Evolutionary conservation across 2,888 invertebrate species (phyloP).

Genomic region (Plutella xylostella): DNA sequence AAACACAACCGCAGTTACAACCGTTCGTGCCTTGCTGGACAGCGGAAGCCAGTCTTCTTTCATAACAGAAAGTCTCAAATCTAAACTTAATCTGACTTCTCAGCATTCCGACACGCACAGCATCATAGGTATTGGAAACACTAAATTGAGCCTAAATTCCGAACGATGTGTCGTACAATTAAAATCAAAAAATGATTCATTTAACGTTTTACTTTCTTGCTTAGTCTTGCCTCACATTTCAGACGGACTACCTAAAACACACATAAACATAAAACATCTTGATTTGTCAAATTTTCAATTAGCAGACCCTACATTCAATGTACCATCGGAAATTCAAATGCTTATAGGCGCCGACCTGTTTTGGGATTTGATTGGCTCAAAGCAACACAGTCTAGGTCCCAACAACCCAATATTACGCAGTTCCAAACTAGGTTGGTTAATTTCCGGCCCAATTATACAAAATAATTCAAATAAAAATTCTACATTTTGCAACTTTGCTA

Average conservation of each 20-base stretch:
- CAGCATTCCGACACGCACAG: background rate
- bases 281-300: background rate
- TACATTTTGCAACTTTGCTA: background rate
- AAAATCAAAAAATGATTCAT: background rate
- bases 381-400: background rate
- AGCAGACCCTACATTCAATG: constrained; percentile 2
- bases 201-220: background rate
- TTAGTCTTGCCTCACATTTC: background rate
- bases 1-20: background rate
- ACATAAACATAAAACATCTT: background rate
- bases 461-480: background rate
- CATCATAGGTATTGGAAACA: background rate
- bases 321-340: background rate
- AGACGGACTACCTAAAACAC: background rate
- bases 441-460: background rate
- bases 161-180: background rate
- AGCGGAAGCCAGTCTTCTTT: constrained; percentile 2
- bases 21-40: background rate
- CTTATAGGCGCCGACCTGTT: constrained; percentile 5
- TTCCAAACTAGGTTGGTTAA: constrained; percentile 3
- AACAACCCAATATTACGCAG: background rate
- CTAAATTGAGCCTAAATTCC: background rate
- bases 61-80: background rate
- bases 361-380: background rate
- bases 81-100: background rate